Evolutionary conservation across 2,888 invertebrate species (phyloP).

Genomic region (Eustalomyia histrio): DNA sequence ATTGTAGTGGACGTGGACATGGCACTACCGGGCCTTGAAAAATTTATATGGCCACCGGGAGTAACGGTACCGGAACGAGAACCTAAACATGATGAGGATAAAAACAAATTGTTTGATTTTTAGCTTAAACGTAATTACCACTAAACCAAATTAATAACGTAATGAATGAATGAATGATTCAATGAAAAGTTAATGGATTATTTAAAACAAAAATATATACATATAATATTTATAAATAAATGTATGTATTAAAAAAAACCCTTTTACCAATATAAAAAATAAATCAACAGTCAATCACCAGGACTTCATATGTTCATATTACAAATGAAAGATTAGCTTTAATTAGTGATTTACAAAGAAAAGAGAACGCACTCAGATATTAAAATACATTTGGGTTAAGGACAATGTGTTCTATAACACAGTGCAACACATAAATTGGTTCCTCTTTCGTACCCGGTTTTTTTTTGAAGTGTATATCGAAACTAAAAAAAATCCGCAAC

Average conservation of each 20-base stretch:
- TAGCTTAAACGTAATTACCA: constrained; percentile 26
- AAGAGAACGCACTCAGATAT: neutral
- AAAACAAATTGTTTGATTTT: constrained; percentile 30
- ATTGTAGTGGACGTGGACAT: constrained; percentile 87
- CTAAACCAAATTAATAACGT: constrained; percentile 34
- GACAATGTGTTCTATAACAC: neutral
- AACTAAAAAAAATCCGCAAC: too few relatives aligned
- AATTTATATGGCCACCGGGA: constrained; percentile 82
- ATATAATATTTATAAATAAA: too few relatives aligned
- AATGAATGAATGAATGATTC: constrained; percentile 53
- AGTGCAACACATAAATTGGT: too few relatives aligned
- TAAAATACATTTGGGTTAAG: neutral
- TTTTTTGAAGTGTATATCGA: too few relatives aligned
- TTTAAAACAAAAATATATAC: constrained; percentile 13
- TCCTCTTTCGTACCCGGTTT: too few relatives aligned
- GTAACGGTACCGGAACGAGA: constrained; percentile 88
- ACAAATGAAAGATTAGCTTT: constrained; percentile 16
- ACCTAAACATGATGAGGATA: constrained; percentile 79
- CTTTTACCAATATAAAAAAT: constrained; percentile 61
- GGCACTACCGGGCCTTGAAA: constrained; percentile 92
- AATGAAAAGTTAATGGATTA: constrained; percentile 43
- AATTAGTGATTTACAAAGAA: constrained; percentile 16
- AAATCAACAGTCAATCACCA: constrained; percentile 64
- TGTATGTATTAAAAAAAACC: constrained; percentile 21
- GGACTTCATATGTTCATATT: constrained; percentile 57